Evolutionary conservation across 2,888 invertebrate genomes (phyloP).

Genomic region (Mantis religiosa): DNA sequence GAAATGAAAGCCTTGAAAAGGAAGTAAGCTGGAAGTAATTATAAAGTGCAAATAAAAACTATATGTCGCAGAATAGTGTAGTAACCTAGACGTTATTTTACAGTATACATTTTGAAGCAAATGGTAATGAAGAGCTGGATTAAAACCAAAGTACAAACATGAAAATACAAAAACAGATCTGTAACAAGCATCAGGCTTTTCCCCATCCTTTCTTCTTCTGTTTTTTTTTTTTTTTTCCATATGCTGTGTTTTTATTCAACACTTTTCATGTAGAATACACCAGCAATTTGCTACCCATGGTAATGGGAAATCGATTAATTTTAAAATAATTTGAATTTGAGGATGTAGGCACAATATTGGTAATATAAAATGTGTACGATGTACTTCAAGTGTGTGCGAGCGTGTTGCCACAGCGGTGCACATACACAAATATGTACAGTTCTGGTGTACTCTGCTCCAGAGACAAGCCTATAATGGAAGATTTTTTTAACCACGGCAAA

Average conservation of each 20-base stretch:
- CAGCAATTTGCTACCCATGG: not conserved
- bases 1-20: too few relatives aligned
- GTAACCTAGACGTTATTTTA: not conserved
- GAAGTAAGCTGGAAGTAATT: too few relatives aligned
- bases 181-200: not conserved
- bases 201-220: not conserved
- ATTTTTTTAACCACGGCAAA: not conserved
- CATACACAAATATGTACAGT: not conserved
- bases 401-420: not conserved
- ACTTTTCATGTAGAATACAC: not conserved
- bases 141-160: not conserved
- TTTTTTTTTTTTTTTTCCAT: not conserved
- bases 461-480: slow-evolving; percentile 7
- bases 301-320: slow-evolving; percentile 30
- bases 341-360: slow-evolving; percentile 15
- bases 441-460: not conserved
- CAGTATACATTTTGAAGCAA: not conserved
- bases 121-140: not conserved
- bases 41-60: too few relatives aligned
- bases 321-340: slow-evolving; percentile 30
- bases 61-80: too few relatives aligned
- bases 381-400: not conserved
- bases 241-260: not conserved
- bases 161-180: not conserved
- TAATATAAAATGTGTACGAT: not conserved